These are phyloP conservation scores for Crematogaster levior DNA, from an alignment of 2,888 invertebrate species.

Conservation along the genomic window DNA sequence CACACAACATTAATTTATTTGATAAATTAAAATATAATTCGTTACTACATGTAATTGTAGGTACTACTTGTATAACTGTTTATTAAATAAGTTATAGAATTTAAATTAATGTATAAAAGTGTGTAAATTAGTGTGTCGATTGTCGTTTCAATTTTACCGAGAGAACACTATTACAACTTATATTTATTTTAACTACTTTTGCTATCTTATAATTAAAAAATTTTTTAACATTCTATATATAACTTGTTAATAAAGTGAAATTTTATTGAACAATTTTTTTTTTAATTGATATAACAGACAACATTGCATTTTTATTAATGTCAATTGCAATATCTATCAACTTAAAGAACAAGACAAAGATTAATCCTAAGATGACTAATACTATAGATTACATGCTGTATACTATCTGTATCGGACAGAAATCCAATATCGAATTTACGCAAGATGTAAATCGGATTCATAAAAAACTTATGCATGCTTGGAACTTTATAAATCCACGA, in stretches of 20 bases:
- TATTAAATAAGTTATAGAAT: neutral
- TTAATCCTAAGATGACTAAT: no score
- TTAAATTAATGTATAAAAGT: neutral
- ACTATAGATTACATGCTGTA: neutral
- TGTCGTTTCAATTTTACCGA: neutral
- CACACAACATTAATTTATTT: neutral
- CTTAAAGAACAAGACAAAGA: no score
- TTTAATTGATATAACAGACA: neutral
- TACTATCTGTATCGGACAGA: neutral
- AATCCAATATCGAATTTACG: neutral
- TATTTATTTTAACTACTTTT: neutral
- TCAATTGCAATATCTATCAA: neutral
- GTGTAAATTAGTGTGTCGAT: neutral
- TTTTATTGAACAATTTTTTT: neutral
- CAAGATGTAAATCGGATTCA: neutral
- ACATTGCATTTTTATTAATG: neutral
- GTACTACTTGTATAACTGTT: no score
- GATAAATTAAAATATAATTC: neutral
- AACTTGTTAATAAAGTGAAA: neutral
- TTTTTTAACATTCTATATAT: neutral
- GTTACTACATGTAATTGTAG: neutral
- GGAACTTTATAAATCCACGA: neutral
- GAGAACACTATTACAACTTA: neutral
- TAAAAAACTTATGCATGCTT: neutral
- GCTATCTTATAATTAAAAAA: no score